phyloP scores from a whole-genome alignment of 2,113 vertebrate genomes.

The Neogobius melanostomus region DNA sequence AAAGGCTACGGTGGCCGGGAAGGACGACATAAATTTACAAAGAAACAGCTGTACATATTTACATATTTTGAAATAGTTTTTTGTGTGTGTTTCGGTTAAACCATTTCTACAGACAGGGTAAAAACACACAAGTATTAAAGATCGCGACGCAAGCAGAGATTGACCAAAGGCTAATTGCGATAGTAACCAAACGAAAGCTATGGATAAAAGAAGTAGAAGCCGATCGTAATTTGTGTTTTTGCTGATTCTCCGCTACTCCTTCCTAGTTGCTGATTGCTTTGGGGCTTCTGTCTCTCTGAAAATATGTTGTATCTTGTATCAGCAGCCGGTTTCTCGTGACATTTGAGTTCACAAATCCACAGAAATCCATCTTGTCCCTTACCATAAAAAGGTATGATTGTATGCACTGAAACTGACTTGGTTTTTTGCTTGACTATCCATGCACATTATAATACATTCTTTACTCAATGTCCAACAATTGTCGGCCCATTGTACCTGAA shows the following conservation, averaged over 20 bases:
- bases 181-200: neutral
- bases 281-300: neutral
- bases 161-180: neutral
- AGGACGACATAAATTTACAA: neutral
- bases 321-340: constrained; percentile 4
- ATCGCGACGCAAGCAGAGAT: neutral
- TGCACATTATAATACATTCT: too few relatives aligned
- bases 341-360: neutral
- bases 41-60: constrained; percentile 8
- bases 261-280: neutral
- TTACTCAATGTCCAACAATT: too few relatives aligned
- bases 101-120: neutral
- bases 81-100: neutral
- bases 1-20: constrained; percentile 9
- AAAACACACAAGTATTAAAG: neutral
- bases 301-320: neutral
- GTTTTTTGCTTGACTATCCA: neutral
- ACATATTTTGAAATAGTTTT: neutral
- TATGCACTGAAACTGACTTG: neutral
- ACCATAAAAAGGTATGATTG: neutral
- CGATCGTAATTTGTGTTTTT: too few relatives aligned
- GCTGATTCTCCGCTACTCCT: neutral
- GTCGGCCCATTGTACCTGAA: too few relatives aligned
- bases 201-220: neutral
- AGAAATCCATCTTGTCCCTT: constrained; percentile 9